Evolutionary conservation across 1,140 invertebrate genomes (phyloP), one percentile per base, ranked within the genome.

Genomic region (Neodiprion pinetum): DNA sequence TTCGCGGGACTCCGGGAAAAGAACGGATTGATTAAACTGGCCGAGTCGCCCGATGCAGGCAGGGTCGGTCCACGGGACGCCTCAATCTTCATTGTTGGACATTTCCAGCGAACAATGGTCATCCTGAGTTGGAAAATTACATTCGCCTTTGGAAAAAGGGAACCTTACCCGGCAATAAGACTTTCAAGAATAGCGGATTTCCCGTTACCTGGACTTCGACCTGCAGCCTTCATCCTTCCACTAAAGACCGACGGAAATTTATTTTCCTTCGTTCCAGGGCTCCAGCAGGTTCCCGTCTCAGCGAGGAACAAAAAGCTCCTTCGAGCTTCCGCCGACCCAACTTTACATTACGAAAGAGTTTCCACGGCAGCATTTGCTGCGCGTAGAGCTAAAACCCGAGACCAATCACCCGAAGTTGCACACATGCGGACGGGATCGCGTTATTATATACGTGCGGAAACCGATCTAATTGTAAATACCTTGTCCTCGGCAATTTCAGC

Each of bases 401-500:
- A 40, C 28, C 28, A 40, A 40, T 40, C 2, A 40, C 28, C 28
- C 28, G 28, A 40, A 40, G 28, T 5, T 40, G 28, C 28, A 40
- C 28, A 40, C 28, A 40, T 5, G 28, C 28, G 5, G 28, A 40
- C 5, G 28, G 28, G 5, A 40, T 40, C 28, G 28, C 28, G 28
- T 40, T 40, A 5, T 40, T 40, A 40, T 40, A 3, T 40, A 40
- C 28, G 1, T 40, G 28, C 28, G 28, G 28, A 12, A 17, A 14
- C n/a, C 9, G 53, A 61, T 61, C 53, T 61, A 61, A 61, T 61
- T 61, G 53, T 61, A 61, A 61, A 61, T 61, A 61, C 53, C 53
- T 14, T 61, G 53, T 61, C 50, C 10, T 53, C 50, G 50, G 50
- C n/a, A 10, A 53, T 53, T 53, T 10, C 50, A 10, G n/a, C 50